These are phyloP conservation scores for Halcyon chelicuti DNA, from an alignment of 2,797 vertebrate species.

Conservation along the genomic window DNA sequence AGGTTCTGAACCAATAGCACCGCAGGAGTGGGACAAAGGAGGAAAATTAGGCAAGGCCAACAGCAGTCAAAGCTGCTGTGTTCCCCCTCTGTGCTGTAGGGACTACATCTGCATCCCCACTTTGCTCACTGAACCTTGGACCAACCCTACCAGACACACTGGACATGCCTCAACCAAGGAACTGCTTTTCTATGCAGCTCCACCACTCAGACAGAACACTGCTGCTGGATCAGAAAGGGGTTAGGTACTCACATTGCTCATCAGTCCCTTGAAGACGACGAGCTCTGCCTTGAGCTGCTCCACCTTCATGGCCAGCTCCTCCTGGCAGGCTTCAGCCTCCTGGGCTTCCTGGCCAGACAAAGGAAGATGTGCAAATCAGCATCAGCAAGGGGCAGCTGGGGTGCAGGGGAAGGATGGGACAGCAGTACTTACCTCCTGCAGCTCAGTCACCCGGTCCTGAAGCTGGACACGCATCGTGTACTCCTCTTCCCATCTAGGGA, in stretches of 20 bases:
- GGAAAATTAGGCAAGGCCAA: neutral
- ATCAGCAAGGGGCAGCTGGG: neutral
- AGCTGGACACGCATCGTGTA: slow-evolving; percentile 92
- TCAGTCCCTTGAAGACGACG: slow-evolving; percentile 97
- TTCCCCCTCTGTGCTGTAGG: neutral
- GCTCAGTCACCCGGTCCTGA: slow-evolving; percentile 90
- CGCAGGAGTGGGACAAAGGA: neutral
- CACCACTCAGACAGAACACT: fast-evolving
- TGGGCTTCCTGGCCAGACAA: slow-evolving; percentile 87
- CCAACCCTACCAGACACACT: neutral
- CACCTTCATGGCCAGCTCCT: slow-evolving; percentile 93
- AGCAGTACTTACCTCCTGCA: slow-evolving; percentile 88
- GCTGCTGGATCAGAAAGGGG: fast-evolving
- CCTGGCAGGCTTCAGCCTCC: slow-evolving; percentile 95
- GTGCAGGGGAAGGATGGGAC: neutral
- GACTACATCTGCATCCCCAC: neutral
- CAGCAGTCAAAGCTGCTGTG: fast-evolving
- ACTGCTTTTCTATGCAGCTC: neutral
- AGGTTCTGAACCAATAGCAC: slow-evolving; percentile 80
- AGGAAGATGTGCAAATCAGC: neutral
- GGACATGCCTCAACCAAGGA: neutral
- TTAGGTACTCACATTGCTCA: slow-evolving; percentile 92
- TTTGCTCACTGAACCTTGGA: fast-evolving
- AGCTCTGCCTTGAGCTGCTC: slow-evolving; percentile 95
- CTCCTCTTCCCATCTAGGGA: slow-evolving; percentile 95